Evolutionary conservation across 2,113 vertebrate species (phyloP), one percentile per base, ranked within the genome.

Genomic region (Brachyistius frenatus): DNA sequence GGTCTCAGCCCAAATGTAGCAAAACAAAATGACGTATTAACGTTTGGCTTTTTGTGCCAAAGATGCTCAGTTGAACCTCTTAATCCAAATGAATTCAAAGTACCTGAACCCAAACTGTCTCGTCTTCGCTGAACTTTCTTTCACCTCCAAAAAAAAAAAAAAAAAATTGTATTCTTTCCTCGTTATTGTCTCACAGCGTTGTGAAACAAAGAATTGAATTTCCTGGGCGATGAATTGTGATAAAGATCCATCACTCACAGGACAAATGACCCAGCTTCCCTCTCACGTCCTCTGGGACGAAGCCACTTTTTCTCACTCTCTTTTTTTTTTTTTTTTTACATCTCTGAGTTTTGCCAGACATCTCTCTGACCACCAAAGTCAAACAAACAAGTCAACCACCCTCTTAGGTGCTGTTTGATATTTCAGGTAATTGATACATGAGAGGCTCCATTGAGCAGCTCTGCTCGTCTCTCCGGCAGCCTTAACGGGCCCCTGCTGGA

Each of bases 331-430:
- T 23, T 23, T 23, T 62, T 66, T n/a, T 72, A 58, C 60, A 49
- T 84, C 50, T 68, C 37, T 16, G 78, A 86, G 60, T 66, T 80
- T 89, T 61, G 30, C 73, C 65, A 87, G 80, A 73, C 77, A 73
- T 73, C 61, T 61, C 35, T 71, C 73, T 71, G 66, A 86, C 84
- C 88, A 77, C 89, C 80, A 67, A 84, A 91, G 86, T 89, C 89
- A 93, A 83, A 93, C 86, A 91, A 92, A 88, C 89, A 88, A 70
- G 89, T 77, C 81, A 76, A 92, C 91, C 80, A 3, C 86, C 79
- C 89, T 91, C 86, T 91, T 88, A 77, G 36, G 47, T 69, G 70
- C 63, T 90, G 92, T 93, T 93, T 94, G 93, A 91, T 92, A 91
- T 91, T 90, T 78, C 73, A 87, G 85, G 87, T 92, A 89, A 91